A percentile compares a stretch with the other conserved stretches of the same genome.
These are phyloP conservation scores for Myzus persicae DNA, from an alignment of 1,140 invertebrate species.

Conservation along the genomic window DNA sequence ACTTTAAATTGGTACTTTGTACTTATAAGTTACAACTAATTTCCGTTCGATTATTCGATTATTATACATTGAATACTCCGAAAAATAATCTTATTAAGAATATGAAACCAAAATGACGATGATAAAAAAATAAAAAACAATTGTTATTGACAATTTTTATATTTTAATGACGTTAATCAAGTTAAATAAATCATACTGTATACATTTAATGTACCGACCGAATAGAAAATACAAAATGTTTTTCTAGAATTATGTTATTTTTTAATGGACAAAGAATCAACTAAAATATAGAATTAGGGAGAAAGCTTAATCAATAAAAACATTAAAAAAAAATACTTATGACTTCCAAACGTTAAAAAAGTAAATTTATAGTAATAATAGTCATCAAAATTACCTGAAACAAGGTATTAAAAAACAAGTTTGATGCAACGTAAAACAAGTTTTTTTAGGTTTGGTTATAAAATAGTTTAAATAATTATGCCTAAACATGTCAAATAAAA, in stretches of 20 bases:
- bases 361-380: not conserved
- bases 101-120: not conserved
- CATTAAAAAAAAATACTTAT: not conserved
- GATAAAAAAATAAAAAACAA: not conserved
- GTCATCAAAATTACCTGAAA: not conserved
- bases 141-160: too few relatives aligned
- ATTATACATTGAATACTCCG: not conserved
- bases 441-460: not conserved
- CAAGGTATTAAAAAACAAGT: constrained; percentile 12
- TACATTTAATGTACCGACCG: too few relatives aligned
- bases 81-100: not conserved
- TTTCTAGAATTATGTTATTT: not conserved
- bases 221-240: not conserved
- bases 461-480: constrained; percentile 15
- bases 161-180: not conserved
- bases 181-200: not conserved
- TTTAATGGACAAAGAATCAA: not conserved
- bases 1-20: too few relatives aligned
- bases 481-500: not conserved
- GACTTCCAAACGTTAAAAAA: not conserved
- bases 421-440: not conserved
- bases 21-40: not conserved
- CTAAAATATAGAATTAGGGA: not conserved
- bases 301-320: not conserved
- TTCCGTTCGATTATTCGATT: not conserved